Evolutionary conservation across 2,888 invertebrate genomes (phyloP), one percentile per base, ranked within the genome.

Genomic region (Alentia gelatinosa): DNA sequence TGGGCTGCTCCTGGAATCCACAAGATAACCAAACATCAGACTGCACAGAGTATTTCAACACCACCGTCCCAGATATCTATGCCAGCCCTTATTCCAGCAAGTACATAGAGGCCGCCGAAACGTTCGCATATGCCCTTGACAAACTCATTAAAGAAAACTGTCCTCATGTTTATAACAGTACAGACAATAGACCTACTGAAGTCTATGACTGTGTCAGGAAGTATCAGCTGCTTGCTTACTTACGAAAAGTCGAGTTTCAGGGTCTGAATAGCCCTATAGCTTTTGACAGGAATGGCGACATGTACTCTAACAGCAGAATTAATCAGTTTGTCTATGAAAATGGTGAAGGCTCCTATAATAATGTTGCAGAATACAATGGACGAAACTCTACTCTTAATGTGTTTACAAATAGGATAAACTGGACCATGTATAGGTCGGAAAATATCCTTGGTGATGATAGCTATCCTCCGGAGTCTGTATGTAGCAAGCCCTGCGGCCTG

Each of bases 201-300:
- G 40, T 90, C 47, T 39, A 47, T 40, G 30, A 79, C 0, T 95
- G 94, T 89, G 91, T 94, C 15, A 91, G 86, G n/a, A 92, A 92
- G n/a, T 90, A 92, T 26, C 91, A 90, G 4, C 92, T 95, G 19
- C 91, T 93, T 26, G 74, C 91, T n/a, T 93, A 93, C 42, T 89
- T 95, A 26, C 92, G 93, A 89, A 92, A 91, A 15, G 92, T 94
- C 0, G 91, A 91, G 26, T 94, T 94, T 84, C 90, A 93, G 7
- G 94, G 94, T 19, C 92, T 92, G 7, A 91, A 92, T 74, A 94
- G 94, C 0, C 91, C 92, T 35, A 92, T 94, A 37, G 90, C 92
- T 12, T 94, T 95, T 90, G 94, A 94, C 91, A 89, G 91, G 63
- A 92, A 94, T 35, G 94, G 94, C 0, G 94, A 95, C 88, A 91